Evolutionary conservation across 2,797 vertebrate genomes (phyloP), one percentile per base, ranked within the genome.

Genomic region (Schizothorax lantsangensis): DNA sequence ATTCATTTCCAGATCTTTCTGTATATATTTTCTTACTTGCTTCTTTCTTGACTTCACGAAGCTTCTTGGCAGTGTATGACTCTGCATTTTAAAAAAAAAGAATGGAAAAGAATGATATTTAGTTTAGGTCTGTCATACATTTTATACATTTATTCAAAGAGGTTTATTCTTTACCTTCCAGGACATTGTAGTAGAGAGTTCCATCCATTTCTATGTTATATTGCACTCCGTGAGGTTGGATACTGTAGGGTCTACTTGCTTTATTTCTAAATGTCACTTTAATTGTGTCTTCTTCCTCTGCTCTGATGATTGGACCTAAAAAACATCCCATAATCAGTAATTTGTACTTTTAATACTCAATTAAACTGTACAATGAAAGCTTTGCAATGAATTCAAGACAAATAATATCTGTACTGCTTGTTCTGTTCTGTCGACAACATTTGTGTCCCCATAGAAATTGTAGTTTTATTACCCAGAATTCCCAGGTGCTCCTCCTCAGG

Each of bases 241-340:
- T 95, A 26, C 96, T 97, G 91, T 97, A 97, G 0, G 96, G 94
- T 5, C 89, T 93, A 26, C 89, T 94, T 80, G 95, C 98, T 1
- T 96, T 98, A 94, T 99, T 99, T 89, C 90, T 93, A 89, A 99
- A 99, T 3, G 97, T 96, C 87, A 99, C 97, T 43, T 81, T 94
- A 93, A 99, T 95, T 2, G 86, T 95, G 85, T 99, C 97, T 23
- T 95, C 96, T 87, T 98, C 97, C 87, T 98, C 95, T 66, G 97
- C 98, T 90, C 94, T 96, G 89, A 99, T 93, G 68, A 98, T 91
- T 1, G 98, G 98, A 87, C 98, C 98, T 99, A 89, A 52, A 54
- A 64, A 52, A 74, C 43, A 43, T 43, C 9, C 43, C 43, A 45
- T 4, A 36, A 36, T 36, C 36, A 36, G 4, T 0, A 36, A 36